Base-by-base conservation (phyloP, 1,140 invertebrate genomes). In the Drosophila arawakana region DNA sequence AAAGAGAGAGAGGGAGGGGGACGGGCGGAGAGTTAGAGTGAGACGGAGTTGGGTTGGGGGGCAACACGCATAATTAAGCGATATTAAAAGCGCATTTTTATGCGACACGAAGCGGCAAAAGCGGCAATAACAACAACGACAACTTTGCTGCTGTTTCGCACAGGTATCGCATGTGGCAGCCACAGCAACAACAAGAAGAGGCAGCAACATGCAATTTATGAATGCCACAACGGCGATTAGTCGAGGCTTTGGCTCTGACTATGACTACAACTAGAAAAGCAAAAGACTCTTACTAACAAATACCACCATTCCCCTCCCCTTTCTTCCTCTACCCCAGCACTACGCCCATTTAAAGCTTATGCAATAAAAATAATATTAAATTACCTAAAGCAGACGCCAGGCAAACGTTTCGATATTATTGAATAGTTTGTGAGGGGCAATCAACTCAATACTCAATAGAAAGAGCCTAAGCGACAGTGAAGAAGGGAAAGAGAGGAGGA, bases 311-410 rank as follows among this genome's bases (percentile, higher is more conserved):
- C 49, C 57, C n/a, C 47, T 18, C 46, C 39, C 62, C 52, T 37
- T 8, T 46, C 30, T 43, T 34, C 35, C 43, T 10, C 50, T 8
- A 52, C 9, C 44, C 7, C 2, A 11, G 3, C 25, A 9, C 10
- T 55, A 9, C 21, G 21, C 39, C 10, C 39, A 7, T 13, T 63
- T 54, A 13, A 21, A 25, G 54, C 81, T 89, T 84, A 84, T 89
- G 84, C 69, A 90, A 89, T 89, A 88, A 88, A 88, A 89, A 88
- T 88, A 89, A 88, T 88, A 88, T 88, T 88, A 84, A 88, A 88
- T 88, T 88, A 88, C 84, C 80, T 63, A 5, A 18, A 57, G 66
- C 68, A 79, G 83, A 82, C 80, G 80, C 77, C 66, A 70, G 55
- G 70, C 81, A 78, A 80, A 80, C 68, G 66, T 68, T 80, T 68